phyloP scores from a whole-genome alignment of 2,797 vertebrate species.

The Clarias platycephalus region DNA sequence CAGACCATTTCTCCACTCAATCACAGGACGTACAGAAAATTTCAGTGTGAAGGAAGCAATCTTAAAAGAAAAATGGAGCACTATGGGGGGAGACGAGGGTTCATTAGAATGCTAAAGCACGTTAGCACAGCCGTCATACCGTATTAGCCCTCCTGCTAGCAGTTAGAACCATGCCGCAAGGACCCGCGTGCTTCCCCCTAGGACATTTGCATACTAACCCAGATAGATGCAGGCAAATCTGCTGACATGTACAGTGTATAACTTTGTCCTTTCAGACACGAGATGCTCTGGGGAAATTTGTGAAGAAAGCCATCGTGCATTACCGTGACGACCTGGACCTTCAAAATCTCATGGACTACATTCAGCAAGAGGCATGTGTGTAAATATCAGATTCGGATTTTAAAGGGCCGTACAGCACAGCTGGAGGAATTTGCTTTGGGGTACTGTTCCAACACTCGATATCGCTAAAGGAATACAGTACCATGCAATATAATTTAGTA shows the following conservation, averaged over 20 bases:
- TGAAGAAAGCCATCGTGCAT: conserved; percentile 79
- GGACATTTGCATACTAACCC: conserved; percentile 45
- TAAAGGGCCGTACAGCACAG: not conserved
- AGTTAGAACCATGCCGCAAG: conserved; percentile 13
- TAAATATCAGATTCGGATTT: not conserved
- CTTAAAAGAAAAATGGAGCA: conserved; percentile 18
- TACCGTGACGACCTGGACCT: conserved; percentile 81
- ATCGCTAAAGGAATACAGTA: not conserved
- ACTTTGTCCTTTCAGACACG: conserved; percentile 61
- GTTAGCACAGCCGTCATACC: conserved; percentile 50
- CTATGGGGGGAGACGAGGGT: conserved; percentile 34
- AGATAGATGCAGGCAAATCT: conserved; percentile 37
- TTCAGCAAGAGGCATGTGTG: conserved; percentile 75
- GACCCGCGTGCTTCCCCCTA: conserved; percentile 36
- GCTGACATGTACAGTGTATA: conserved; percentile 25
- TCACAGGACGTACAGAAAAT: conserved; percentile 65
- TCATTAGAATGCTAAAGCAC: conserved; percentile 54
- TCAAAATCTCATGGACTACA: conserved; percentile 81
- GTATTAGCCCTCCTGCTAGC: conserved; percentile 37
- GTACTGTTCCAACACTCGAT: not conserved
- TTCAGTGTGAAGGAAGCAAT: conserved; percentile 34
- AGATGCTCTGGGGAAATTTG: conserved; percentile 72
- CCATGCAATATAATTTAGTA: not conserved
- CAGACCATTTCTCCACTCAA: conserved; percentile 66
- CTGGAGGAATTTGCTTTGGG: conserved; percentile 6